Percentiles rank a stretch among this genome's conserved stretches.
Conservation (phyloP, 2,113 vertebrate species). For the Phainopepla nitens region DNA sequence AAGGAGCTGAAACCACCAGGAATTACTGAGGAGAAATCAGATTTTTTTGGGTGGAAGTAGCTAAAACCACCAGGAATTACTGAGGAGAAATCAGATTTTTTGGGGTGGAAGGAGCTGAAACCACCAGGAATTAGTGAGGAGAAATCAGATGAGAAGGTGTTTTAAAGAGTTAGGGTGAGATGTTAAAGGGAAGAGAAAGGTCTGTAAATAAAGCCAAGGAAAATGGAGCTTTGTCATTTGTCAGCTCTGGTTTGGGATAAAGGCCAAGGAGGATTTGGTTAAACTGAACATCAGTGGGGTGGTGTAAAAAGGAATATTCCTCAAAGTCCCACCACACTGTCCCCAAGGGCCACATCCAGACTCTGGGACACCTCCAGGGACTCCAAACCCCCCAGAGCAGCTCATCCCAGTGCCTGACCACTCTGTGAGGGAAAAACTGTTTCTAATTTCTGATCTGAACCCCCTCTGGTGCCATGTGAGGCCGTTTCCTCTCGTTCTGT, state of each 20-base stretch:
- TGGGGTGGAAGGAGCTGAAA: neutral
- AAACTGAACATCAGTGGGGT: neutral
- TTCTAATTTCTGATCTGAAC: rapidly evolving
- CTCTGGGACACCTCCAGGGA: neutral
- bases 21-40: neutral
- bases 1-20: neutral
- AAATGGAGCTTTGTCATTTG: neutral
- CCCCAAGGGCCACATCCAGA: neutral
- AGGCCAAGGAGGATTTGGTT: neutral
- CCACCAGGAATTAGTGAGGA: neutral
- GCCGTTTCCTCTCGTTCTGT: neutral
- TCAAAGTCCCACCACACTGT: neutral
- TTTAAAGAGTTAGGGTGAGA: neutral
- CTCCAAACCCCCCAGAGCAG: neutral
- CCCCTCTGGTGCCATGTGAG: neutral
- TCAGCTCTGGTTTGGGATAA: neutral
- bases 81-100: neutral
- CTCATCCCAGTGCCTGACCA: neutral
- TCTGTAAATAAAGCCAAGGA: constrained; percentile 19
- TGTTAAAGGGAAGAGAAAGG: neutral
- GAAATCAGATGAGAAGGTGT: neutral
- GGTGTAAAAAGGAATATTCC: neutral
- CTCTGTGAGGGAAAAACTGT: rapidly evolving
- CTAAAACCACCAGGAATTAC: constrained; percentile 24
- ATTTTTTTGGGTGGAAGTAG: too few relatives aligned